Evolutionary conservation across 2,113 vertebrate species (phyloP).

Genomic region (human (Homo sapiens)): GRCh38 chr11:15980001-15980500

Average conservation of each 20-base stretch:
- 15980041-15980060: neutral
- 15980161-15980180: neutral
- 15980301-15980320: neutral
- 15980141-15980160: neutral
- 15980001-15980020: neutral
- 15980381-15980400: neutral
- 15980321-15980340: neutral
- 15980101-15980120: neutral
- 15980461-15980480: neutral
- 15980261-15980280: neutral
- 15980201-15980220: neutral
- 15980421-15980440: neutral
- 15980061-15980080: neutral
- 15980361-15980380: neutral
- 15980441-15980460: neutral
- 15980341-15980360: neutral
- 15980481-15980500: slow-evolving; percentile 1
- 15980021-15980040: neutral
- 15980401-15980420: neutral
- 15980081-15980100: neutral
- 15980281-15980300: neutral
- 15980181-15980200: slow-evolving; percentile 11
- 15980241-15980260: neutral
- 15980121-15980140: slow-evolving; percentile 4
- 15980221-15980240: neutral